Evolutionary conservation across 2,888 invertebrate genomes (phyloP).

Genomic region (Terebella lapidaria): DNA sequence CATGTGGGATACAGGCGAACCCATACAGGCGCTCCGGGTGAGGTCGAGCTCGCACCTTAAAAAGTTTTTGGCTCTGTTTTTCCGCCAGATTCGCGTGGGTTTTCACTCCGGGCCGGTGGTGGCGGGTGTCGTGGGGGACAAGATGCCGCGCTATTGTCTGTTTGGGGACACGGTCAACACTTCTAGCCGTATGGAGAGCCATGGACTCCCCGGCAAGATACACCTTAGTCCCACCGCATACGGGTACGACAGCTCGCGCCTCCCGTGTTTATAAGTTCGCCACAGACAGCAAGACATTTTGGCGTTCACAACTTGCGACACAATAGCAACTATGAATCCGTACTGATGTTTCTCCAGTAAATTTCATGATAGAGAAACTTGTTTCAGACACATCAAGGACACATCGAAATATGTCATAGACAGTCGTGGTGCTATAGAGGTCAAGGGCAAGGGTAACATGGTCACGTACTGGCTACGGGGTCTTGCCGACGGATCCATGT

Average conservation of each 20-base stretch:
- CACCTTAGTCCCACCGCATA: neutral
- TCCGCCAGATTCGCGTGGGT: slow-evolving; percentile 11
- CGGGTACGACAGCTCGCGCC: neutral
- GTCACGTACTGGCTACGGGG: neutral
- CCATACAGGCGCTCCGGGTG: too few species aligned
- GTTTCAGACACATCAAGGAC: neutral
- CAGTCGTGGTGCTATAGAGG: neutral
- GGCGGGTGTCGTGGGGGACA: slow-evolving; percentile 21
- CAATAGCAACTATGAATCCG: too few species aligned
- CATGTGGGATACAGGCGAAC: too few species aligned
- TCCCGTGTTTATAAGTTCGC: too few species aligned
- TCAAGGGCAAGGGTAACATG: slow-evolving; percentile 3
- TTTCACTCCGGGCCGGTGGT: slow-evolving; percentile 17
- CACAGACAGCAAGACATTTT: too few species aligned
- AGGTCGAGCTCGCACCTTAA: too few species aligned
- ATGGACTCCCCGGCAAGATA: slow-evolving; percentile 8
- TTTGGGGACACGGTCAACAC: slow-evolving; percentile 24
- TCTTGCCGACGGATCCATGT: neutral
- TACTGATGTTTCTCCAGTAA: too few species aligned
- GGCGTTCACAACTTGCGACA: too few species aligned
- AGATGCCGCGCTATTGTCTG: slow-evolving; percentile 23
- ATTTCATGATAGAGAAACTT: too few species aligned
- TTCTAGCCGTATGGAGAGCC: slow-evolving; percentile 20
- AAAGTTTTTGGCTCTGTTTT: too few species aligned
- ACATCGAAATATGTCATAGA: neutral